A percentile compares a stretch with the other conserved stretches of the same genome.
Evolutionary conservation across 2,888 invertebrate genomes (phyloP).

Genomic region (Muschampia plurimacula): DNA sequence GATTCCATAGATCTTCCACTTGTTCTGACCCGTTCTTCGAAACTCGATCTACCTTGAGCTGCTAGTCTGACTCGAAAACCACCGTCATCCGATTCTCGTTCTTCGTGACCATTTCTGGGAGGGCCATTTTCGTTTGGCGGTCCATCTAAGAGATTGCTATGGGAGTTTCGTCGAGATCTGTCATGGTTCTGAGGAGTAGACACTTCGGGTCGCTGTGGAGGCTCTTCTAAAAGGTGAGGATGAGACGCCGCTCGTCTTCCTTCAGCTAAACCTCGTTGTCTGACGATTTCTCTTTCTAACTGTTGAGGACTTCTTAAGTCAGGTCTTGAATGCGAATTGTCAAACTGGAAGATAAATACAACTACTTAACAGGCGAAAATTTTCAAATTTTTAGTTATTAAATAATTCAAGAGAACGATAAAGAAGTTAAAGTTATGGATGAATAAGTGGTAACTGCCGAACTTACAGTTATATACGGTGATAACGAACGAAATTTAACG

Average conservation of each 20-base stretch:
- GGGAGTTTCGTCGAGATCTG: conserved; percentile 84
- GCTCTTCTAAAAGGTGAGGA: conserved; percentile 87
- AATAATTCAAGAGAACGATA: no score
- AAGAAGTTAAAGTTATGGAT: no score
- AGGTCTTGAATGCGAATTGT: conserved; percentile 74
- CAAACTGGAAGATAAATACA: conserved; percentile 66
- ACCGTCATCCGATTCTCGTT: conserved; percentile 87
- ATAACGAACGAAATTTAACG: conserved; percentile 9
- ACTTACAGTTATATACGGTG: neutral
- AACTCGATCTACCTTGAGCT: conserved; percentile 72
- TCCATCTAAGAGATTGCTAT: conserved; percentile 86
- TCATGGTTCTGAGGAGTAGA: conserved; percentile 71
- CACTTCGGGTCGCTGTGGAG: conserved; percentile 69
- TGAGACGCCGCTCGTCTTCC: conserved; percentile 88
- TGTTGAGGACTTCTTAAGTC: conserved; percentile 87
- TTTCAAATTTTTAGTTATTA: no score
- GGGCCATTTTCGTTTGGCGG: conserved; percentile 62
- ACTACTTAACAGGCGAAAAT: neutral
- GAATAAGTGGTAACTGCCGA: no score
- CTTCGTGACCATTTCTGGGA: conserved; percentile 64
- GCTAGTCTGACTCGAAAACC: conserved; percentile 83
- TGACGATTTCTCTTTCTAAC: conserved; percentile 85
- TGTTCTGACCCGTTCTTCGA: conserved; percentile 77
- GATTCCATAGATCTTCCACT: conserved; percentile 77
- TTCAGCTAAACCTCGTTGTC: conserved; percentile 85